A percentile compares a stretch with the other conserved stretches of the same genome.
These are phyloP conservation scores for Jaculus jaculus DNA, from an alignment of 2,113 vertebrate species.

Conservation along the genomic window DNA sequence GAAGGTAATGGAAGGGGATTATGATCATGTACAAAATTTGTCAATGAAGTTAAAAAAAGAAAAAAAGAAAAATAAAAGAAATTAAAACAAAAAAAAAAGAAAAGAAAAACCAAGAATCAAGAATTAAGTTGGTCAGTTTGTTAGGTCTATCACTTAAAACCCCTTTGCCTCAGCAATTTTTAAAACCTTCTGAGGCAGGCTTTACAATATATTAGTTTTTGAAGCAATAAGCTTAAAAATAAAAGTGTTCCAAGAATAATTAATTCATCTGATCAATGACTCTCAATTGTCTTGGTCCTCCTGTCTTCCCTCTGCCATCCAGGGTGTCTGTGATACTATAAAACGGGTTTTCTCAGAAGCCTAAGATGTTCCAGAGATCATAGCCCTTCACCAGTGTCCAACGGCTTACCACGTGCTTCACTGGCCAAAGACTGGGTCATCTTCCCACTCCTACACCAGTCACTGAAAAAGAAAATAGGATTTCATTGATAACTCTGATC, in stretches of 20 bases:
- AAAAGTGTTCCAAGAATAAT: not conserved
- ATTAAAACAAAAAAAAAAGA: too few species aligned
- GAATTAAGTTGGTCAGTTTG: not conserved
- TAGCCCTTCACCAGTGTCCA: not conserved
- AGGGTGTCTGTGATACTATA: not conserved
- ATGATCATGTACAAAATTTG: too few species aligned
- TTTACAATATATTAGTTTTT: not conserved
- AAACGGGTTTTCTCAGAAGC: not conserved
- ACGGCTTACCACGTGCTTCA: not conserved
- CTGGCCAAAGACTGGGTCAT: not conserved
- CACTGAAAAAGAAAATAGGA: not conserved
- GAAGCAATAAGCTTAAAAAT: not conserved
- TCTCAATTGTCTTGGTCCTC: not conserved
- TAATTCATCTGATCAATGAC: not conserved
- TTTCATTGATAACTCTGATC: not conserved
- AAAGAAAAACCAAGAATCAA: slow-evolving; percentile 30
- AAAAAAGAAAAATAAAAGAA: too few species aligned
- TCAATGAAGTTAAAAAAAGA: too few species aligned
- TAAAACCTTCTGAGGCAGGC: not conserved
- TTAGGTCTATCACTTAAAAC: not conserved
- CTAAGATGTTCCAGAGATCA: not conserved
- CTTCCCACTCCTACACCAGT: not conserved
- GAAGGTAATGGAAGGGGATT: too few species aligned
- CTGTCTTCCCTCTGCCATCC: not conserved
- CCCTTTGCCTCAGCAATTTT: not conserved